phyloP scores from a whole-genome alignment of 2,888 invertebrate genomes.

The Tipula vernalis region DNA sequence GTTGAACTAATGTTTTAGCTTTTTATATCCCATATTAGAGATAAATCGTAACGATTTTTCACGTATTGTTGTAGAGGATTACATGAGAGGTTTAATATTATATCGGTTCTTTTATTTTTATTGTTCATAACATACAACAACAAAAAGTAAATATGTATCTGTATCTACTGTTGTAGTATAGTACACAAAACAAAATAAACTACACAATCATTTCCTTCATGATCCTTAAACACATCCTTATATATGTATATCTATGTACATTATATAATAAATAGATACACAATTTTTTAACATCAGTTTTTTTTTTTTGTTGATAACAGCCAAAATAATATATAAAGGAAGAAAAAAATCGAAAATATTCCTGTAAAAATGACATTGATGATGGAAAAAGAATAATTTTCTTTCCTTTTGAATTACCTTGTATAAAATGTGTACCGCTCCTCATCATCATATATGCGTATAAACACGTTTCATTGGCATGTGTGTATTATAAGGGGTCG shows the following conservation, averaged over 20 bases:
- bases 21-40: conserved; percentile 6
- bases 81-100: conserved; percentile 8
- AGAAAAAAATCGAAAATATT: background rate
- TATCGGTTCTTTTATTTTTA: conserved; percentile 8
- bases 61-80: conserved; percentile 14
- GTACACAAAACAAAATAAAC: background rate
- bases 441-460: background rate
- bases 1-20: background rate
- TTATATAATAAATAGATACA: background rate
- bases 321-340: background rate
- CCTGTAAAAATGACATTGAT: background rate
- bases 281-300: background rate
- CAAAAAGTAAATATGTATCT: no score
- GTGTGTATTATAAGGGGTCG: background rate
- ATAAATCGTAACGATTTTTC: conserved; percentile 14
- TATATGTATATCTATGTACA: background rate
- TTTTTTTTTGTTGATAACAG: background rate
- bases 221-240: background rate
- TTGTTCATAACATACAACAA: background rate
- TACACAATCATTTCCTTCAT: conserved; percentile 4
- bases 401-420: background rate
- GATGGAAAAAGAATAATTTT: background rate
- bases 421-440: background rate
- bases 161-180: background rate
- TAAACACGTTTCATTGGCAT: background rate